Evolutionary conservation across 2,113 vertebrate species (phyloP).

Genomic region (Pan troglodytes): NHGRI_mPanTro3-v2.1_pri NC_072422.2:29567501-29568000

Average conservation of each 20-base stretch:
- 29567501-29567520: rapidly evolving
- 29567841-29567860: neutral
- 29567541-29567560: neutral
- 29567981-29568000: rapidly evolving
- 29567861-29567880: neutral
- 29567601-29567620: neutral
- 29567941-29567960: rapidly evolving
- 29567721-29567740: rapidly evolving
- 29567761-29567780: neutral
- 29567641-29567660: neutral
- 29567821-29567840: neutral
- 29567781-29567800: neutral
- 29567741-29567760: neutral
- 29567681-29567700: neutral
- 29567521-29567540: neutral
- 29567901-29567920: neutral
- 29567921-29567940: neutral
- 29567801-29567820: neutral
- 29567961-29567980: rapidly evolving
- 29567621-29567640: rapidly evolving
- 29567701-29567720: too few species aligned
- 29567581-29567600: neutral
- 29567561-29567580: neutral
- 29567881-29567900: too few species aligned
- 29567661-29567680: rapidly evolving